Evolutionary conservation across 1,140 invertebrate genomes (phyloP).

Genomic region (Drosophila dunni): DNA sequence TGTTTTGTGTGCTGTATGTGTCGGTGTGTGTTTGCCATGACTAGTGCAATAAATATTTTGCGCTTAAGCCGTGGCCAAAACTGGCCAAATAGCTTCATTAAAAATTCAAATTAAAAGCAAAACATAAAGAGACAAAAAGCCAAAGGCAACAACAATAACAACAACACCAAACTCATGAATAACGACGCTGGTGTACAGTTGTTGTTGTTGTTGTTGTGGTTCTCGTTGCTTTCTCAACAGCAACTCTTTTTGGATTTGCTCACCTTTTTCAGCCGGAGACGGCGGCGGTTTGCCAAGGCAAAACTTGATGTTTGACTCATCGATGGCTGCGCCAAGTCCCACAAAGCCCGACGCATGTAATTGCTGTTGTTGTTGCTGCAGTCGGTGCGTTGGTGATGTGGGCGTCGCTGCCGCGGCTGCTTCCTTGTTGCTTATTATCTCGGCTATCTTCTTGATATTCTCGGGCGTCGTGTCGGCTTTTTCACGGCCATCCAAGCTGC

Average conservation of each 20-base stretch:
- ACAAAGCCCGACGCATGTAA: slow-evolving; percentile 52
- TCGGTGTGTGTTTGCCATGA: slow-evolving; percentile 54
- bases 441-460: slow-evolving; percentile 82
- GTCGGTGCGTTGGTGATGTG: slow-evolving; percentile 28
- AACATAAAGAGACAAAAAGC: slow-evolving; percentile 36
- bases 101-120: slow-evolving; percentile 74
- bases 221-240: slow-evolving; percentile 26
- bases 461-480: slow-evolving; percentile 82
- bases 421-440: slow-evolving; percentile 70
- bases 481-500: slow-evolving; percentile 74
- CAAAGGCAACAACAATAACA: slow-evolving; percentile 23
- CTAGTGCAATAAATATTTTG: slow-evolving; percentile 82
- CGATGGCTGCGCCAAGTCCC: slow-evolving; percentile 77
- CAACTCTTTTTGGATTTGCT: slow-evolving; percentile 35
- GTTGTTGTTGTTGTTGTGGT: slow-evolving; percentile 26
- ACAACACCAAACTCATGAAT: slow-evolving; percentile 43
- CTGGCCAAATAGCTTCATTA: slow-evolving; percentile 75
- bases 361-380: slow-evolving; percentile 47
- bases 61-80: slow-evolving; percentile 65
- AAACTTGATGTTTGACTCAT: slow-evolving; percentile 78
- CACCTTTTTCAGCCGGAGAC: slow-evolving; percentile 78
- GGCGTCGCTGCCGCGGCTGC: slow-evolving; percentile 26
- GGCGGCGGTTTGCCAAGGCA: slow-evolving; percentile 78
- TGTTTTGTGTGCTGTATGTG: slow-evolving; percentile 30
- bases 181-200: slow-evolving; percentile 25